Evolutionary conservation across 1,140 invertebrate species (phyloP).

Genomic region (Cyrtorhinus lividipennis): DNA sequence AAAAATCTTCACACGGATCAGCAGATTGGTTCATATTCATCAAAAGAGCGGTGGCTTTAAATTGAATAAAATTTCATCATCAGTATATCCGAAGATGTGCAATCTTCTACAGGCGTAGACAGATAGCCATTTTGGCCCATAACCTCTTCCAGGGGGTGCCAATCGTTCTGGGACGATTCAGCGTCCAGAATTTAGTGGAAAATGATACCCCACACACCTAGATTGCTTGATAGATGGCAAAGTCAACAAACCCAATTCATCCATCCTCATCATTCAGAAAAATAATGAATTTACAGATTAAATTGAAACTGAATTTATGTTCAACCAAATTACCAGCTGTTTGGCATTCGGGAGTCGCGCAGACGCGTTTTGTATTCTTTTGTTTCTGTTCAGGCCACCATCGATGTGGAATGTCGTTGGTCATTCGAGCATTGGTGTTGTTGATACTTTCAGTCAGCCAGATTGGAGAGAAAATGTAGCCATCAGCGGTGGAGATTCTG

Average conservation of each 20-base stretch:
- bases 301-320: neutral
- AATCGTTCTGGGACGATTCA: no score
- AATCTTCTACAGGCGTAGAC: neutral
- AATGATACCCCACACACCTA: no score
- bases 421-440: neutral
- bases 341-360: neutral
- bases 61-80: neutral
- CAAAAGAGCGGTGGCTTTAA: neutral
- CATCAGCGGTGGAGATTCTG: neutral
- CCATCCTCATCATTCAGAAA: no score
- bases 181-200: no score
- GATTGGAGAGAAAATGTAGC: neutral
- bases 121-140: neutral
- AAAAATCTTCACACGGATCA: slow-evolving; percentile 38
- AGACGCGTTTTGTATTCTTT: neutral
- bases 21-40: slow-evolving; percentile 28
- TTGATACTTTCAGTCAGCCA: neutral
- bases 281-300: neutral
- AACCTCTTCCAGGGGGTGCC: no score
- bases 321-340: neutral
- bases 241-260: no score
- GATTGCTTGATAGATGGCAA: no score
- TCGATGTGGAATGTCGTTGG: neutral
- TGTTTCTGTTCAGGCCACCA: neutral
- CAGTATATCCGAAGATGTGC: neutral